Evolutionary conservation across 1,140 invertebrate genomes (phyloP).

Genomic region (Lycorma delicatula): DNA sequence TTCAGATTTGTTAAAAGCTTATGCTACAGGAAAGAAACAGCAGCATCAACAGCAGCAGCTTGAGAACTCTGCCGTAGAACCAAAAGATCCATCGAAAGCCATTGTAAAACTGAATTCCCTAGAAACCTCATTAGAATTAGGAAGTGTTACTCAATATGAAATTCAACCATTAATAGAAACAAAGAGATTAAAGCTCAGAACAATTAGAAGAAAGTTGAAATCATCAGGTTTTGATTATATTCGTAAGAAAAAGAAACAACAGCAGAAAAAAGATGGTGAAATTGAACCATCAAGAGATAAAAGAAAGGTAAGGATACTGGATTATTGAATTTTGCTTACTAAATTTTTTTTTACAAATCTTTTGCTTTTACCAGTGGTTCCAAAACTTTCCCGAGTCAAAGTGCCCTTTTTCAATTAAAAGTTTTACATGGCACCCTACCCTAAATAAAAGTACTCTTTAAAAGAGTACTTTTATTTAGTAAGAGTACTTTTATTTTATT

Average conservation of each 20-base stretch:
- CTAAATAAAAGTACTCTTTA: too few relatives aligned
- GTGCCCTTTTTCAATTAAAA: too few relatives aligned
- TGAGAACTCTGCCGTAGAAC: background rate
- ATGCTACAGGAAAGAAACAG: constrained; percentile 31
- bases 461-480: too few relatives aligned
- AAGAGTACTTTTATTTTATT: too few relatives aligned
- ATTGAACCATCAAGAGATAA: constrained; percentile 37
- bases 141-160: constrained; percentile 13
- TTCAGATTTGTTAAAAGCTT: constrained; percentile 39
- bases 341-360: constrained; percentile 20
- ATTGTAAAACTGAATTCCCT: constrained; percentile 36
- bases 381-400: too few relatives aligned
- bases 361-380: too few relatives aligned
- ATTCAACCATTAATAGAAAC: too few relatives aligned
- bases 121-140: constrained; percentile 30
- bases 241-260: constrained; percentile 69
- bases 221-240: constrained; percentile 79
- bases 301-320: constrained; percentile 40
- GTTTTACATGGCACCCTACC: too few relatives aligned
- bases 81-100: constrained; percentile 30
- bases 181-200: constrained; percentile 43
- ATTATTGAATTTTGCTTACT: constrained; percentile 10
- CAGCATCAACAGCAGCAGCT: background rate
- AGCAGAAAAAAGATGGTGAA: constrained; percentile 37
- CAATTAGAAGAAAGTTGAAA: constrained; percentile 51